Conservation (phyloP, 1,140 invertebrate genomes). For the Atta colombica region DNA sequence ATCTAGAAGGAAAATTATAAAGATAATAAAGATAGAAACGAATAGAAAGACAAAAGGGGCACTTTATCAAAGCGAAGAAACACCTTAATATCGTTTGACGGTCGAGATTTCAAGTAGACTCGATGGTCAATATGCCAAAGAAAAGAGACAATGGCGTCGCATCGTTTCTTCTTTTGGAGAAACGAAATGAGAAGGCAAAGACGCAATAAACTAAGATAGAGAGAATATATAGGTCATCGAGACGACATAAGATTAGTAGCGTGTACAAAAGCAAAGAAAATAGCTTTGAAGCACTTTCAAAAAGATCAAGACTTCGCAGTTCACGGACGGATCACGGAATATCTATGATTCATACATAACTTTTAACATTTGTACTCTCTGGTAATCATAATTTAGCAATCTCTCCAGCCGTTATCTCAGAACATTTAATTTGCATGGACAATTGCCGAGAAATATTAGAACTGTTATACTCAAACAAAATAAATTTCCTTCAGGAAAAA, state of each 20-base stretch:
- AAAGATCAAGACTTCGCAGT: neutral
- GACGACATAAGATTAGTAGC: neutral
- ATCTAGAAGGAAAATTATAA: neutral
- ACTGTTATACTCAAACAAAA: neutral
- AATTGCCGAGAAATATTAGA: neutral
- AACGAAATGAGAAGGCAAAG: slow-evolving; percentile 38
- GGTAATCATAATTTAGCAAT: slow-evolving; percentile 10
- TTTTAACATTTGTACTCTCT: neutral
- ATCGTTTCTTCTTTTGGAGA: neutral
- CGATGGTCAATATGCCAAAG: slow-evolving; percentile 2
- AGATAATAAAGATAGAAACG: neutral
- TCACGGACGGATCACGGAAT: no score
- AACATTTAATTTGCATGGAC: slow-evolving; percentile 11
- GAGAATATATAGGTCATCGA: slow-evolving; percentile 28
- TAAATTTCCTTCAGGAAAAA: neutral
- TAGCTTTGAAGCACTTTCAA: slow-evolving; percentile 20
- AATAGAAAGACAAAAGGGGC: neutral
- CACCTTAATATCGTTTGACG: neutral
- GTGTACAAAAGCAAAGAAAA: neutral
- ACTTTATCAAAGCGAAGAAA: neutral
- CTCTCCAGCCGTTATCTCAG: neutral
- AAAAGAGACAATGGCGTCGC: neutral
- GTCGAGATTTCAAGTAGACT: neutral
- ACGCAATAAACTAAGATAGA: neutral
- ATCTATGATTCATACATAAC: slow-evolving; percentile 33